Percentiles rank a stretch among this genome's conserved stretches.
These are phyloP conservation scores for Thripadectes ignobilis DNA, from an alignment of 2,797 vertebrate genomes.

Conservation along the genomic window DNA sequence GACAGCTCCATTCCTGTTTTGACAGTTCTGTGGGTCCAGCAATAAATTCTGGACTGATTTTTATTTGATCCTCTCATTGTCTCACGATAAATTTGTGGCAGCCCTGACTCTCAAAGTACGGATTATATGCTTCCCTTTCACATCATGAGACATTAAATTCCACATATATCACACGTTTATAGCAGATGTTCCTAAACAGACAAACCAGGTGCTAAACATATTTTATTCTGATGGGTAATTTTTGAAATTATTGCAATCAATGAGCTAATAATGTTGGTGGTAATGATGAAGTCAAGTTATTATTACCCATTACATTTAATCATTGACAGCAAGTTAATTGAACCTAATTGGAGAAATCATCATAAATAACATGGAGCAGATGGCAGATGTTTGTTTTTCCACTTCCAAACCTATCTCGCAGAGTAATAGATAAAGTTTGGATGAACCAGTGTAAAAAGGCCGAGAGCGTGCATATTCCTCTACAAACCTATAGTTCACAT, in stretches of 20 bases:
- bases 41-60: conserved; percentile 69
- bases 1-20: conserved; percentile 32
- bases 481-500: background rate
- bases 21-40: conserved; percentile 48
- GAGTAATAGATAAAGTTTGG: conserved; percentile 65
- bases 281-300: conserved; percentile 86
- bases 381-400: conserved; percentile 80
- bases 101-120: conserved; percentile 61
- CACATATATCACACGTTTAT: conserved; percentile 75
- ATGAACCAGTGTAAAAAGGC: conserved; percentile 32
- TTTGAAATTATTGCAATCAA: conserved; percentile 95
- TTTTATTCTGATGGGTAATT: conserved; percentile 89
- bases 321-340: conserved; percentile 90
- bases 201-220: conserved; percentile 89
- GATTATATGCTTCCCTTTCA: conserved; percentile 73
- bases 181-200: conserved; percentile 80
- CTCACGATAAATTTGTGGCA: conserved; percentile 61
- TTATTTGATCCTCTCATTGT: conserved; percentile 71
- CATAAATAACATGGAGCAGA: conserved; percentile 87
- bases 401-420: conserved; percentile 59
- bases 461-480: background rate
- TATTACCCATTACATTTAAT: conserved; percentile 90
- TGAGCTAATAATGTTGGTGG: conserved; percentile 89
- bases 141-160: conserved; percentile 70
- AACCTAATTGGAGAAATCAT: conserved; percentile 90